A percentile compares a stretch with the other conserved stretches of the same genome.
Conservation (phyloP, 2,797 vertebrate genomes). For the Corythornis leucogaster region DNA sequence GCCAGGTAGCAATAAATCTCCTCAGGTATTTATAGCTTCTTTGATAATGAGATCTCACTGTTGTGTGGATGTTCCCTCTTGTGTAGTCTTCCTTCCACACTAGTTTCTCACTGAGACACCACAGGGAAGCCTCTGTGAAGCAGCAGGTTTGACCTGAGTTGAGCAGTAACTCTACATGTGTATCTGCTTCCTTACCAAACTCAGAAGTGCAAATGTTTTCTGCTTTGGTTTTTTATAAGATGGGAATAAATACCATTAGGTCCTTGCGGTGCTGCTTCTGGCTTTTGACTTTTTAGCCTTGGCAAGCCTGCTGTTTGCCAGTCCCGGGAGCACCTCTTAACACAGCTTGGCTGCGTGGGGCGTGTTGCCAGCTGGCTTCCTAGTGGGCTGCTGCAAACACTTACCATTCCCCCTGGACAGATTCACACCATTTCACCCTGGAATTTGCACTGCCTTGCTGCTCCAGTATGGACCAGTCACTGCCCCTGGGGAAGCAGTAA, state of each 20-base stretch:
- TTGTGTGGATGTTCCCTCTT: neutral
- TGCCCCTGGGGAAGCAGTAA: neutral
- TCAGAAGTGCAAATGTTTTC: neutral
- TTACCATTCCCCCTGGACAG: neutral
- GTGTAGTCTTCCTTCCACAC: neutral
- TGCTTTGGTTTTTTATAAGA: neutral
- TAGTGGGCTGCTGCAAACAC: neutral
- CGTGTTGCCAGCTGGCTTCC: neutral
- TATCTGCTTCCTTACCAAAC: neutral
- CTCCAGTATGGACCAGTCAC: neutral
- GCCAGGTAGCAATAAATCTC: neutral
- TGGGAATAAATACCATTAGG: neutral
- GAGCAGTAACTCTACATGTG: neutral
- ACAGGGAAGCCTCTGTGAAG: neutral
- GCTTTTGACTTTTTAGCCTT: neutral
- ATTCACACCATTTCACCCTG: neutral
- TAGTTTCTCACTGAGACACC: neutral
- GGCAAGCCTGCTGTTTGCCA: neutral
- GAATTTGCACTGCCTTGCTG: neutral
- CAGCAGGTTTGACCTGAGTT: neutral
- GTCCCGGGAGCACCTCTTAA: neutral
- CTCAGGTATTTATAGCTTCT: neutral
- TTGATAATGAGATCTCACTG: neutral
- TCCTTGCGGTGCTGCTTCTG: neutral
- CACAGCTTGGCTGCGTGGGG: fast-evolving